Conservation (phyloP, 2,797 vertebrate genomes). For the Linurgus olivaceus region DNA sequence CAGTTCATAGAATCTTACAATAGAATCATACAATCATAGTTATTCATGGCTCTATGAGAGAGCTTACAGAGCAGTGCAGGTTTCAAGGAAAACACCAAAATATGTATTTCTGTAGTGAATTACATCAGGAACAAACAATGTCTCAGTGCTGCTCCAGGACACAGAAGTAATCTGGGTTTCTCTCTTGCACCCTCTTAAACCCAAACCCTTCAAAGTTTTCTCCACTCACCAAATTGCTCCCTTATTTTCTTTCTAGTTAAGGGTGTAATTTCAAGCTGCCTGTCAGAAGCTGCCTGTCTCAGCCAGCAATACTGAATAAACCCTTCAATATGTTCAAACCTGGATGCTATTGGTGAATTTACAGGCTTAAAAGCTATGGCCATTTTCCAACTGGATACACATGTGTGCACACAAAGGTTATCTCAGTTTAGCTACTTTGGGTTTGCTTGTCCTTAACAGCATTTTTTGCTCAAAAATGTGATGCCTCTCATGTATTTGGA, state of each 20-base stretch:
- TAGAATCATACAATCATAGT: not conserved
- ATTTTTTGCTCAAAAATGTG: slow-evolving; percentile 18
- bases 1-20: not conserved
- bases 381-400: not conserved
- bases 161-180: not conserved
- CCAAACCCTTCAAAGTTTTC: not conserved
- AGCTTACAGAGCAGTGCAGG: not conserved
- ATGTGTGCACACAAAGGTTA: rapidly evolving
- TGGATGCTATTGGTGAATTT: not conserved
- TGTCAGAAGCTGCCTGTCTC: not conserved
- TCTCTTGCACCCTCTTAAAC: not conserved
- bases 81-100: not conserved
- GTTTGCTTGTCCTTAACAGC: not conserved
- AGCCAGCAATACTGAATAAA: not conserved
- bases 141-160: not conserved
- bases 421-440: not conserved
- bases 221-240: not conserved
- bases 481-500: not conserved
- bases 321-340: not conserved
- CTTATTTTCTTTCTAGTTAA: not conserved
- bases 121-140: not conserved
- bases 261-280: not conserved
- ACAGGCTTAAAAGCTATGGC: not conserved
- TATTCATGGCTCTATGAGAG: not conserved
- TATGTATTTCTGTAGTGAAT: not conserved